Evolutionary conservation across 2,797 vertebrate genomes (phyloP).

Genomic region (Lagodon rhomboides): DNA sequence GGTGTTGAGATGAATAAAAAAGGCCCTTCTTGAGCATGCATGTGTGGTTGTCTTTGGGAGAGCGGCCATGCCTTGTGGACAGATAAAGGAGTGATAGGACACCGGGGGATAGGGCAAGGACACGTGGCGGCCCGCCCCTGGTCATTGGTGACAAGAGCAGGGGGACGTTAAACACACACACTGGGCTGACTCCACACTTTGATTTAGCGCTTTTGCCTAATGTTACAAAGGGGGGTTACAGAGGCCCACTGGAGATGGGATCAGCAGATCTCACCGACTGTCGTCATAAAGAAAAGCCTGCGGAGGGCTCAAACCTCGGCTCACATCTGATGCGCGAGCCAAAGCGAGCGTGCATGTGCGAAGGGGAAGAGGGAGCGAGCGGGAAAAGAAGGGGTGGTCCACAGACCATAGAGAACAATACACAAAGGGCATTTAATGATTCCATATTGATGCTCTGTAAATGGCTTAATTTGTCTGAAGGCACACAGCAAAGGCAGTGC

Average conservation of each 20-base stretch:
- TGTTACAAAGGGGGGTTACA: constrained; percentile 81
- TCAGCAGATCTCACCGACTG: constrained; percentile 84
- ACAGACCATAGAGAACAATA: constrained; percentile 81
- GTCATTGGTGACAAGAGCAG: constrained; percentile 86
- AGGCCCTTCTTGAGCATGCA: constrained; percentile 82
- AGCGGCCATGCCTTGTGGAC: constrained; percentile 85
- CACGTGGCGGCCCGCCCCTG: constrained; percentile 85
- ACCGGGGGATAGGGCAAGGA: constrained; percentile 87
- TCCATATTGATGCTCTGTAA: constrained; percentile 84
- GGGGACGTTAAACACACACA: constrained; percentile 86
- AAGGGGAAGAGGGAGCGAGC: constrained; percentile 19
- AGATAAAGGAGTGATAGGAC: constrained; percentile 88
- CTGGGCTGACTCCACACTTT: constrained; percentile 85
- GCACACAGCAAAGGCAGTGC: constrained; percentile 70
- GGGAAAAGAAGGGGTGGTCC: constrained; percentile 73
- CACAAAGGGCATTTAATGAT: constrained; percentile 85
- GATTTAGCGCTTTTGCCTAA: constrained; percentile 87
- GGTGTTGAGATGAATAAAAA: constrained; percentile 82
- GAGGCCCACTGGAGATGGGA: constrained; percentile 83
- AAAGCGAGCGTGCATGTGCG: constrained; percentile 27
- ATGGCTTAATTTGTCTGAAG: constrained; percentile 85
- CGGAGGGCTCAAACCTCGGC: constrained; percentile 75
- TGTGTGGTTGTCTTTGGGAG: constrained; percentile 84
- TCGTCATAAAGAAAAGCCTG: constrained; percentile 80
- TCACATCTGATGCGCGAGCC: constrained; percentile 69